Evolutionary conservation across 2,888 invertebrate genomes (phyloP).

Genomic region (Meiosimyza platycephala): DNA sequence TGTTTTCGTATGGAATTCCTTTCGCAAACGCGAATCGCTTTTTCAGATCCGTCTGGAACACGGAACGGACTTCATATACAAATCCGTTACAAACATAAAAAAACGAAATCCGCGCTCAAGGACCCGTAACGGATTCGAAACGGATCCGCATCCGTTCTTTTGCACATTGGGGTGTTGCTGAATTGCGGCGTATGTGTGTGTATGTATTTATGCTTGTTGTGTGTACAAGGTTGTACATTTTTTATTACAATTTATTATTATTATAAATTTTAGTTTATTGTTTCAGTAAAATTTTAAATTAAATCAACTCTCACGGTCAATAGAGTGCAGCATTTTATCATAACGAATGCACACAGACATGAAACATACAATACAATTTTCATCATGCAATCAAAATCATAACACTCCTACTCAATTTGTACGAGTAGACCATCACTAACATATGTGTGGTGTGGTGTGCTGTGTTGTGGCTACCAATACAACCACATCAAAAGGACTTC

Average conservation of each 20-base stretch:
- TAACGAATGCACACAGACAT: not conserved
- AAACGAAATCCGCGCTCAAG: no score
- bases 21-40: no score
- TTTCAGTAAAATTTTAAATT: constrained; percentile 31
- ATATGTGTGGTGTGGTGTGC: not conserved
- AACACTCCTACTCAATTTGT: not conserved
- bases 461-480: not conserved
- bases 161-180: not conserved
- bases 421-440: constrained; percentile 1
- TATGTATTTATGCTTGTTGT: not conserved
- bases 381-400: constrained; percentile 7
- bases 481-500: constrained; percentile 25
- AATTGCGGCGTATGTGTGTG: not conserved
- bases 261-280: not conserved
- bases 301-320: constrained; percentile 34
- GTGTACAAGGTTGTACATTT: not conserved
- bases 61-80: no score
- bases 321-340: constrained; percentile 20
- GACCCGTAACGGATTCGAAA: no score
- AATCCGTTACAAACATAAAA: no score
- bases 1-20: no score
- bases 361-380: constrained; percentile 6
- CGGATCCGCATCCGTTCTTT: no score
- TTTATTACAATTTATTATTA: not conserved
- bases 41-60: no score